A percentile compares a stretch with the other conserved stretches of the same genome.
Evolutionary conservation across 1,140 invertebrate genomes (phyloP).

Genomic region (Lethrus apterus): DNA sequence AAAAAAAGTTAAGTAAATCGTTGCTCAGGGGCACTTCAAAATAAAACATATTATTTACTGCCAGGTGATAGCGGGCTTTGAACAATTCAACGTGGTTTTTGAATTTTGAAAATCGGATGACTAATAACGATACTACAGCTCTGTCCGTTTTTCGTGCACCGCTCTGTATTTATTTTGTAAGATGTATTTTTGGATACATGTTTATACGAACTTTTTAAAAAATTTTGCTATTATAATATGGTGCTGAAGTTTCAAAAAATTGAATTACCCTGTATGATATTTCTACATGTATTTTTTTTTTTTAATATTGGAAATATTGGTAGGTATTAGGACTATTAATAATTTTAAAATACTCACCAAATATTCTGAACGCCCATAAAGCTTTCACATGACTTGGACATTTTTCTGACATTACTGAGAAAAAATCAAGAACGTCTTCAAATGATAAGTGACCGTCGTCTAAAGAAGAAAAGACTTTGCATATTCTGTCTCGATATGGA

Average conservation of each 20-base stretch:
- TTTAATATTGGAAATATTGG: background rate
- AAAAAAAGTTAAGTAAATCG: too few species aligned
- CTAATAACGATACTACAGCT: too few species aligned
- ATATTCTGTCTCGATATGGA: slow-evolving; percentile 62
- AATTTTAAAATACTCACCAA: slow-evolving; percentile 47
- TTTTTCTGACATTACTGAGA: slow-evolving; percentile 61
- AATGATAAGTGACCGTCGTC: slow-evolving; percentile 58
- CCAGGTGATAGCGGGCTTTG: too few species aligned
- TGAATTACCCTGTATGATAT: background rate
- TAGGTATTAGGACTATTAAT: slow-evolving; percentile 5
- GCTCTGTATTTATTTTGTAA: too few species aligned
- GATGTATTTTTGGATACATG: too few species aligned
- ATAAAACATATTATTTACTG: too few species aligned
- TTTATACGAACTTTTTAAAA: too few species aligned
- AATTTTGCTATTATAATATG: background rate
- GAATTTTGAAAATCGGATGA: too few species aligned
- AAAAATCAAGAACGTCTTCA: slow-evolving; percentile 68
- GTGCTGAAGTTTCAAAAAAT: background rate
- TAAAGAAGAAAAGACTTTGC: slow-evolving; percentile 64
- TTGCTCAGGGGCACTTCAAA: too few species aligned
- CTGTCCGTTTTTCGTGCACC: too few species aligned
- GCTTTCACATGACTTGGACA: slow-evolving; percentile 63
- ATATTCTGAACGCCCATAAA: slow-evolving; percentile 69
- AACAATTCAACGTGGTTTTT: too few species aligned
- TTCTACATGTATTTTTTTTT: slow-evolving; percentile 3